Evolutionary conservation across 2,888 invertebrate species (phyloP), one percentile per base, ranked within the genome.

Genomic region (Invenusta paracnida): DNA sequence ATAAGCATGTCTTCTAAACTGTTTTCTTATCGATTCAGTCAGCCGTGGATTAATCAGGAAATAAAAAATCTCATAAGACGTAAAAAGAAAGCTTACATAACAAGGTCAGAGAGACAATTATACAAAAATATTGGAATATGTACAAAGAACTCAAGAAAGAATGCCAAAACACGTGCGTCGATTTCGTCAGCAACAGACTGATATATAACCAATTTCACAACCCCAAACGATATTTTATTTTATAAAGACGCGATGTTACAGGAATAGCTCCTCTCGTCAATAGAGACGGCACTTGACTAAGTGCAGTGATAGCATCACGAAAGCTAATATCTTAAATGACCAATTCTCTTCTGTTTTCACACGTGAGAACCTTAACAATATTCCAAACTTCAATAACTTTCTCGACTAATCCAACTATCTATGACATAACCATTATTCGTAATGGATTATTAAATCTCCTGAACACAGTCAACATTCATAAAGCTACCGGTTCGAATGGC

Each of bases 311-410:
- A 23, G 73, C 23, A 73, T 73, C 73, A 73, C 73, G 23, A 73
- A 73, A 73, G 73, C 73, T 23, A 73, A 73, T 73, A 73, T 73
- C 73, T 73, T 73, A 23, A 73, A 73, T 73, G 25, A 73, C 73
- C 73, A 73, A 73, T 73, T 73, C 73, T n/a, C 73, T 73, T 73
- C 73, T 73, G 73, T 13, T 73, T 73, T 73, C 73, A 73, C 11
- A 73, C 2, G 2, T 73, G 73, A 73, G 73, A 73, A 73, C 73
- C 25, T 73, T 73, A 73, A 73, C 73, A 23, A 73, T 23, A 73
- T 73, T 25, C 73, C 25, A 73, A 73, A n/a, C n/a, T n/a, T n/a
- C n/a, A n/a, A n/a, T n/a, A n/a, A n/a, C n/a, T n/a, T n/a, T n/a
- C n/a, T n/a, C n/a, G n/a, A n/a, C n/a, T n/a, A n/a, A 73, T 73